Evolutionary conservation across 1,140 invertebrate genomes (phyloP).

Genomic region (Alviniconcha marisindica): DNA sequence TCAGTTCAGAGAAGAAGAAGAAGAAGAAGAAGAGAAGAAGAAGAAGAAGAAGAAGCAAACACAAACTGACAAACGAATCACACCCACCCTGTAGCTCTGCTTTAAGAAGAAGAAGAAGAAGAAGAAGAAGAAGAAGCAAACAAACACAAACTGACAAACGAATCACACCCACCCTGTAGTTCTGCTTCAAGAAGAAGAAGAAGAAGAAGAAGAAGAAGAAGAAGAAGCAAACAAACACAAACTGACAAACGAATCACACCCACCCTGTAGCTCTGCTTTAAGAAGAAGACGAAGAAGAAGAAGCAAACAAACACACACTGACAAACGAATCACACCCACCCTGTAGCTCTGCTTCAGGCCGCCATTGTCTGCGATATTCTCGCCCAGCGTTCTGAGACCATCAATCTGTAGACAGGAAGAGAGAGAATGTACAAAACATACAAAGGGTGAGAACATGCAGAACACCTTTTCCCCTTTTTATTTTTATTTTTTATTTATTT

Average conservation of each 20-base stretch:
- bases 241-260: background rate
- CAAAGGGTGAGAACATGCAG: no score
- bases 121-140: background rate
- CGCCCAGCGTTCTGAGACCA: slow-evolving; percentile 82
- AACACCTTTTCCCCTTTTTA: no score
- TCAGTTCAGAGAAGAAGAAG: slow-evolving; percentile 75
- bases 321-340: slow-evolving; percentile 64
- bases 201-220: background rate
- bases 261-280: slow-evolving; percentile 80
- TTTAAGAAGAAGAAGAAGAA: no score
- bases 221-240: background rate
- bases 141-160: background rate
- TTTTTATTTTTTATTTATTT: no score
- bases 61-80: background rate
- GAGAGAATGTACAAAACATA: no score
- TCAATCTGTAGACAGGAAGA: slow-evolving; percentile 80
- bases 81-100: slow-evolving; percentile 79
- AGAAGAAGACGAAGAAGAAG: background rate
- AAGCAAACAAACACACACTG: background rate
- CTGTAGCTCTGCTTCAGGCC: slow-evolving; percentile 81
- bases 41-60: background rate
- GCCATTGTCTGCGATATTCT: slow-evolving; percentile 84
- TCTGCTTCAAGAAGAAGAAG: slow-evolving; percentile 58
- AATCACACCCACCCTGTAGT: slow-evolving; percentile 77
- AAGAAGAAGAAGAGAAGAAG: background rate